Evolutionary conservation across 2,113 vertebrate genomes (phyloP).

Genomic region (Podarcis raffonei): DNA sequence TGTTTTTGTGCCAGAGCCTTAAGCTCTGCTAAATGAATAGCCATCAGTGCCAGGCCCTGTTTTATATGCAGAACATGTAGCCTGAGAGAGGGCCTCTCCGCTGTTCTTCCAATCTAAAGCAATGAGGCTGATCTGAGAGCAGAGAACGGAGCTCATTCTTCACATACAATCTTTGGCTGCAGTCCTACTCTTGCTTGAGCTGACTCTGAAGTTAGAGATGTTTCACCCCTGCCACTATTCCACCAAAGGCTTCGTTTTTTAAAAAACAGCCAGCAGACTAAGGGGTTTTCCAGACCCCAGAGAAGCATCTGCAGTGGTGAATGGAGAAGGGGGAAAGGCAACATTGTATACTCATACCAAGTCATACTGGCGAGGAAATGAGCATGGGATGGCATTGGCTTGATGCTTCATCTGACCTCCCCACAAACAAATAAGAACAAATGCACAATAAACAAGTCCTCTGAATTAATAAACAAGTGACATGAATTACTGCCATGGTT

Average conservation of each 20-base stretch:
- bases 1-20: constrained; percentile 33
- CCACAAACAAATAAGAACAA: too few species aligned
- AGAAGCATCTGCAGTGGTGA: neutral
- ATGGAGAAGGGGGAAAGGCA: neutral
- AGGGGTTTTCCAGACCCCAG: neutral
- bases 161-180: neutral
- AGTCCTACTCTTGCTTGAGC: neutral
- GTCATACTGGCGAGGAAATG: too few species aligned
- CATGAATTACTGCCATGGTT: neutral
- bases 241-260: neutral
- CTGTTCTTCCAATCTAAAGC: constrained; percentile 20
- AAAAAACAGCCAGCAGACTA: neutral
- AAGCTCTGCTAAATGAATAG: constrained; percentile 16
- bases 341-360: too few species aligned
- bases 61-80: constrained; percentile 51
- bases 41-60: neutral
- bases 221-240: neutral
- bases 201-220: neutral
- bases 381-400: too few species aligned
- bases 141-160: constrained; percentile 28
- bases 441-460: neutral
- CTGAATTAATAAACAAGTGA: too few species aligned
- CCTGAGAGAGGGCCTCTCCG: constrained; percentile 30
- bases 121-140: constrained; percentile 11
- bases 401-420: too few species aligned